Evolutionary conservation across 2,113 vertebrate species (phyloP), one percentile per base, ranked within the genome.

Genomic region (Martes martes): DNA sequence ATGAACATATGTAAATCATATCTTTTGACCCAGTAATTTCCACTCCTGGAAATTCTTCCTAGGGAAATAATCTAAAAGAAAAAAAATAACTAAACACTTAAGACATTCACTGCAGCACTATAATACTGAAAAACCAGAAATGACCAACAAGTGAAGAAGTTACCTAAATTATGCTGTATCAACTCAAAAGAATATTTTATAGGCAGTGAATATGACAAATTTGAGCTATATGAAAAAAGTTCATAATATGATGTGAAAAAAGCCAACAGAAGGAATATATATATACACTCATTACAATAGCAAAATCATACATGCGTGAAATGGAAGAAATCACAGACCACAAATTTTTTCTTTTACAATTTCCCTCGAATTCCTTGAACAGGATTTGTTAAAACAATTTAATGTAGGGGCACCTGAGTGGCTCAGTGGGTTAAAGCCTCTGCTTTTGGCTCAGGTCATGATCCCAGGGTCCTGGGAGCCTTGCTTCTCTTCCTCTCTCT

Each of bases 201-300:
- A 91, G 39, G 45, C 7, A 92, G 33, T 28, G 33, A 92, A 47
- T 59, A 93, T 71, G 36, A 79, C 36, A 93, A 85, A 92, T 89
- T 47, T 82, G 59, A 96, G 52, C 39, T 61, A 50, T 24, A 89
- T 19, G 15, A 69, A 92, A 95, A 96, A 96, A 85, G 2, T 83
- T 88, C 65, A 52, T 11, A 59, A 39, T 9, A 82, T 26, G 65
- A 36, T 52, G 31, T 92, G 79, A 69, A 87, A 87, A 94, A 79
- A 67, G 42, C 23, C 36, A 92, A 45, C 5, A 39, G 33, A 28
- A 87, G n/a, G 52, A 47, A 19, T 71, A 42, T 55, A 45, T 13
- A 73, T 59, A 28, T 61, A 84, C 1, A 76, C 6, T 83, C 16
- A 23, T 47, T 83, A 80, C n/a, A 91, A 33, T 61, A 16, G 19